These are phyloP conservation scores for Halcyon badia DNA, from an alignment of 2,797 vertebrate genomes.

Conservation along the genomic window DNA sequence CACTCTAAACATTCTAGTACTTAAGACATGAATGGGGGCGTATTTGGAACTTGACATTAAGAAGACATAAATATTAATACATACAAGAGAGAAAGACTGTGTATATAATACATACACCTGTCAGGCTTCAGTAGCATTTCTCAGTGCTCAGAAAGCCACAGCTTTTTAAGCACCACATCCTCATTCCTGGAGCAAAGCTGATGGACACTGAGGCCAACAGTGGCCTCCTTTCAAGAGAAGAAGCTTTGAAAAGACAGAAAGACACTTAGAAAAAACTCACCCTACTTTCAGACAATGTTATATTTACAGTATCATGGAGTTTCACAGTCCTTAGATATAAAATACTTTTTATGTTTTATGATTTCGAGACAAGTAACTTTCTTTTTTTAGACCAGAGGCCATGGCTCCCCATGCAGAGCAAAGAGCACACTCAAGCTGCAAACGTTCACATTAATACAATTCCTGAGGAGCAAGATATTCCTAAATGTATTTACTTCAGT, in stretches of 20 bases:
- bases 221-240: background rate
- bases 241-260: background rate
- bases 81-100: background rate
- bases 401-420: background rate
- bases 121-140: background rate
- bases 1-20: background rate
- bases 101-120: background rate
- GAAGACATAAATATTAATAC: background rate
- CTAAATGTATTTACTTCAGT: background rate
- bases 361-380: background rate
- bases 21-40: background rate
- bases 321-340: background rate
- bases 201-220: background rate
- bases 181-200: background rate
- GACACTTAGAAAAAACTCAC: background rate
- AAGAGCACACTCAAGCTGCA: background rate
- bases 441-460: accelerated
- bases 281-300: background rate
- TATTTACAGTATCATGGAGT: background rate
- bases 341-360: background rate
- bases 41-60: background rate
- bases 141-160: background rate
- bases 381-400: background rate
- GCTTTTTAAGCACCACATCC: background rate
- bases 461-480: background rate